Conservation (phyloP, 2,113 vertebrate species). For the Hystrix cristata region DNA sequence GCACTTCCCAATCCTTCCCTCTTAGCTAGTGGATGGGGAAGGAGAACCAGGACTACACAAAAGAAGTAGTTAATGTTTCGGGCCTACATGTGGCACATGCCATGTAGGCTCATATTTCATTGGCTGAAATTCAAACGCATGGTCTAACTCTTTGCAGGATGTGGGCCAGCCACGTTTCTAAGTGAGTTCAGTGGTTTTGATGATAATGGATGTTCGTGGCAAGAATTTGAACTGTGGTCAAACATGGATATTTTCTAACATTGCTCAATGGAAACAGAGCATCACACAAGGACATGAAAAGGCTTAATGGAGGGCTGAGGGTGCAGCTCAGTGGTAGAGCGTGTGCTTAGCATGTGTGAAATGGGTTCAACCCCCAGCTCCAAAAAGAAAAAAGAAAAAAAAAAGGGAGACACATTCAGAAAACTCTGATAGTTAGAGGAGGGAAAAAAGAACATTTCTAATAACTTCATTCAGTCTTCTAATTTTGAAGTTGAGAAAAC, state of each 20-base stretch:
- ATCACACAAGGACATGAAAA: conserved; percentile 29
- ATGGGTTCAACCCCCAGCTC: background rate
- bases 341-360: background rate
- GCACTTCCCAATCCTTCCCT: background rate
- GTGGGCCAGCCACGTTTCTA: conserved; percentile 50
- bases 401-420: background rate
- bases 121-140: conserved; percentile 16
- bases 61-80: background rate
- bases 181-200: conserved; percentile 49
- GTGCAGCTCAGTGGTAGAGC: background rate
- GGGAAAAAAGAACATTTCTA: background rate
- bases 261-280: conserved; percentile 35
- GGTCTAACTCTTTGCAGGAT: conserved; percentile 36
- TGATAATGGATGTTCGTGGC: conserved; percentile 39
- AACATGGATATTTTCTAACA: conserved; percentile 40
- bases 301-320: background rate
- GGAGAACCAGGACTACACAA: background rate
- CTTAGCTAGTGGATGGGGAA: background rate
- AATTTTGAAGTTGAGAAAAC: conserved; percentile 57
- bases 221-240: conserved; percentile 55
- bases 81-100: background rate
- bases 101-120: background rate
- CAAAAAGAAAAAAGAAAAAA: background rate
- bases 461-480: background rate
- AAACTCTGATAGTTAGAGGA: conserved; percentile 1